These are phyloP conservation scores for Rapana venosa DNA, from an alignment of 2,888 invertebrate genomes.

Conservation along the genomic window DNA sequence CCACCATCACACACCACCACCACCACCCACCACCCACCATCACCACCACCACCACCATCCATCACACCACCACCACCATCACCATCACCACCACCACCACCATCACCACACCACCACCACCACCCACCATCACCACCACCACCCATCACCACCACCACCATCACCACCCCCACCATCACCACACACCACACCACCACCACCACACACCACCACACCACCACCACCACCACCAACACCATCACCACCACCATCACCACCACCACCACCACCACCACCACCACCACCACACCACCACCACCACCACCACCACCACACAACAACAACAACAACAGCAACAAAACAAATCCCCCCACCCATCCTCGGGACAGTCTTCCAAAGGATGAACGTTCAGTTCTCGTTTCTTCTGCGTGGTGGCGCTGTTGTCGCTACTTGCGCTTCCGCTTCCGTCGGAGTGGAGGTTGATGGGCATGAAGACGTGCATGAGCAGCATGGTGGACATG, in stretches of 20 bases:
- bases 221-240: neutral
- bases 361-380: conserved; percentile 19
- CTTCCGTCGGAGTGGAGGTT: conserved; percentile 20
- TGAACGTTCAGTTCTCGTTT: neutral
- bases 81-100: neutral
- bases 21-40: neutral
- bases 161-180: neutral
- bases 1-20: neutral
- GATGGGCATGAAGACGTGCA: conserved; percentile 41
- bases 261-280: neutral
- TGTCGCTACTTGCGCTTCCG: neutral
- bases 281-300: neutral
- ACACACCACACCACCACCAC: neutral
- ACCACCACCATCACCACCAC: neutral
- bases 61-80: neutral
- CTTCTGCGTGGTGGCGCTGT: conserved; percentile 12
- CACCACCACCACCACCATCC: neutral
- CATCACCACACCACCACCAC: neutral
- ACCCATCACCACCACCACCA: neutral
- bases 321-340: neutral
- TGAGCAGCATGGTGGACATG: conserved; percentile 38
- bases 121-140: neutral
- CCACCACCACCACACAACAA: neutral
- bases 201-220: neutral
- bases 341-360: neutral